phyloP scores from a whole-genome alignment of 1,140 invertebrate species.

The Linepithema humile region DNA sequence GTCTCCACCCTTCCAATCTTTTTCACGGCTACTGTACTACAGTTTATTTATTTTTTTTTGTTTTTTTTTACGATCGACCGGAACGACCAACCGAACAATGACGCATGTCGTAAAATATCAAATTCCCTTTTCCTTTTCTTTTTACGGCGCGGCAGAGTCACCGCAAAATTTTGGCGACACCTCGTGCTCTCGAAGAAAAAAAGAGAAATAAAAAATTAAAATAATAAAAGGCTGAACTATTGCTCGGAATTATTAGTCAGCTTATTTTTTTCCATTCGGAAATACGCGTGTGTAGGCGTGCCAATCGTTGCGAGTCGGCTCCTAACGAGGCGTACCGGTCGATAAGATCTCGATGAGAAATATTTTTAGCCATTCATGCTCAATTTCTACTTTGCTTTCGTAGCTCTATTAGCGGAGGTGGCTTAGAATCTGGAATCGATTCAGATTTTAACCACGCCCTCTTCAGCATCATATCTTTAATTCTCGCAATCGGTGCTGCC shows the following conservation, averaged over 20 bases:
- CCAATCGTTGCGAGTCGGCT: not conserved
- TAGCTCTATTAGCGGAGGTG: slow-evolving; percentile 73
- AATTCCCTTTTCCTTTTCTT: not conserved
- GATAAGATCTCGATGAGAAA: slow-evolving; percentile 43
- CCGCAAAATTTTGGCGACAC: not conserved
- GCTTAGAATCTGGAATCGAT: slow-evolving; percentile 52
- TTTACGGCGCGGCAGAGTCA: not conserved
- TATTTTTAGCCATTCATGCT: slow-evolving; percentile 53
- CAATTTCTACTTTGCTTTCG: slow-evolving; percentile 65
- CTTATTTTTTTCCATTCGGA: not conserved
- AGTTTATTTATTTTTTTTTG: slow-evolving; percentile 24
- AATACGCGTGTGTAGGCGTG: not conserved
- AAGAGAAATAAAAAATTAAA: not conserved
- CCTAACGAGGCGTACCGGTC: slow-evolving; percentile 56
- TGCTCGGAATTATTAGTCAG: not conserved
- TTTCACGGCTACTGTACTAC: slow-evolving; percentile 50
- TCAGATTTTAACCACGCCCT: slow-evolving; percentile 20
- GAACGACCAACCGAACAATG: slow-evolving; percentile 43
- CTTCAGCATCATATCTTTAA: slow-evolving; percentile 48
- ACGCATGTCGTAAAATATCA: slow-evolving; percentile 32
- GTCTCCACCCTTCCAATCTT: slow-evolving; percentile 37
- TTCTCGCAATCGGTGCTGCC: slow-evolving; percentile 59
- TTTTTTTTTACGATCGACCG: slow-evolving; percentile 55
- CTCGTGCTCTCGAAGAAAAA: not conserved
- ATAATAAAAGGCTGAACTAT: not conserved